Evolutionary conservation across 2,888 invertebrate species (phyloP).

Genomic region (Drosophila percnosoma): DNA sequence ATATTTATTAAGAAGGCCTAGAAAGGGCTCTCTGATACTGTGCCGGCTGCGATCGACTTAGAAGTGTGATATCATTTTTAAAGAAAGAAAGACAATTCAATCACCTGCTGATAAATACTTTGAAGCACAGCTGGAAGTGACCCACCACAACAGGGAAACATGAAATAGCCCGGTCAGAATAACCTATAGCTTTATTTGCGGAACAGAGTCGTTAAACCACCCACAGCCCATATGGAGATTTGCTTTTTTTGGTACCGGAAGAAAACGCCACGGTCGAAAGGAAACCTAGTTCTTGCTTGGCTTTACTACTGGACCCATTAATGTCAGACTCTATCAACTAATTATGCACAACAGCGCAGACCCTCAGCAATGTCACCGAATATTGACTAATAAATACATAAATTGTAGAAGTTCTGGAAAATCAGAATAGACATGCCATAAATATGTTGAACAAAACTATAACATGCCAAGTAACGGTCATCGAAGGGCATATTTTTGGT

Average conservation of each 20-base stretch:
- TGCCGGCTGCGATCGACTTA: neutral
- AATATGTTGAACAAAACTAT: slow-evolving; percentile 79
- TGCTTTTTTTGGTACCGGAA: slow-evolving; percentile 49
- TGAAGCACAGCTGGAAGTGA: slow-evolving; percentile 34
- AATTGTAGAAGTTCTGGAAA: slow-evolving; percentile 36
- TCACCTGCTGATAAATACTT: slow-evolving; percentile 41
- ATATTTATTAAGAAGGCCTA: neutral
- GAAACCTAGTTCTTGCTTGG: slow-evolving; percentile 38
- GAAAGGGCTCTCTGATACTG: neutral
- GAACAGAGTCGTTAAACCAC: slow-evolving; percentile 33
- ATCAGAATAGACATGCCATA: slow-evolving; percentile 57
- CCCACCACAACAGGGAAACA: neutral
- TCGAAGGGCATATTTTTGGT: slow-evolving; percentile 33
- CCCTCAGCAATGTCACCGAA: slow-evolving; percentile 57
- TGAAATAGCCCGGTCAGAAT: slow-evolving; percentile 2
- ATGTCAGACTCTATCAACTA: slow-evolving; percentile 49
- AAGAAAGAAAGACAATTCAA: slow-evolving; percentile 6
- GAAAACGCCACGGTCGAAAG: slow-evolving; percentile 26
- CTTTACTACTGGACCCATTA: slow-evolving; percentile 29
- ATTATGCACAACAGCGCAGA: slow-evolving; percentile 67
- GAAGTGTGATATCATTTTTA: slow-evolving; percentile 2
- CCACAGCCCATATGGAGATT: slow-evolving; percentile 53
- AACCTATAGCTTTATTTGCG: slow-evolving; percentile 35
- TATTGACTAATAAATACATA: slow-evolving; percentile 63
- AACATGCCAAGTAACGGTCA: slow-evolving; percentile 62